Conservation (phyloP, 2,888 invertebrate genomes). For the Eristalis pertinax region DNA sequence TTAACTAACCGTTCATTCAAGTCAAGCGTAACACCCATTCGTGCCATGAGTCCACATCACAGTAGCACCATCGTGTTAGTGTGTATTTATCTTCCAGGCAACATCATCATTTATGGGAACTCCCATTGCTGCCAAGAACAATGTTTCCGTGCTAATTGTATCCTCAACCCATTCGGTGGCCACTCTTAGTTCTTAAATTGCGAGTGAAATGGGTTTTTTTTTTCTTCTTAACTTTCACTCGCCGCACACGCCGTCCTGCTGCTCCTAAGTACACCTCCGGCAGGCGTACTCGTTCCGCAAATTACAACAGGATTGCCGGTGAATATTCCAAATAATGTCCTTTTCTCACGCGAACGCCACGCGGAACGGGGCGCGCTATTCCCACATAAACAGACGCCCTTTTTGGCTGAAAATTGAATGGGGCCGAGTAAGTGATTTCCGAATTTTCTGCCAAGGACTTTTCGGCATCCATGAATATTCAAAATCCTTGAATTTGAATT, state of each 20-base stretch:
- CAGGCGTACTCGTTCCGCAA: neutral
- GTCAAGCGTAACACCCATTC: neutral
- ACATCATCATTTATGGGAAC: neutral
- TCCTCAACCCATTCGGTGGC: neutral
- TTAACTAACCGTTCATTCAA: neutral
- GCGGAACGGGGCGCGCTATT: neutral
- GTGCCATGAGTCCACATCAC: neutral
- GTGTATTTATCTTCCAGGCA: neutral
- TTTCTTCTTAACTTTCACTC: neutral
- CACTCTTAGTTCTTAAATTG: neutral
- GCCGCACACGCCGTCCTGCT: neutral
- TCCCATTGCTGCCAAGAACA: neutral
- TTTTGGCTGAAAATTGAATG: neutral
- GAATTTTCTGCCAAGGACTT: neutral
- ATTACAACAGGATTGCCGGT: conserved; percentile 26
- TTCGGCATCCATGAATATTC: neutral
- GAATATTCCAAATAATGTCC: conserved; percentile 28
- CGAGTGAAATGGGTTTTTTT: neutral
- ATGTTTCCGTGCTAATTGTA: neutral
- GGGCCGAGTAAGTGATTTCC: neutral
- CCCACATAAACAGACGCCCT: neutral
- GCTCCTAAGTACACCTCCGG: neutral
- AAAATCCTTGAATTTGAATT: neutral
- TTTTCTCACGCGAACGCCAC: conserved; percentile 34
- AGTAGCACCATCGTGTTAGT: neutral